Base-by-base conservation (phyloP, 2,888 invertebrate genomes). In the Pterostichus niger region DNA sequence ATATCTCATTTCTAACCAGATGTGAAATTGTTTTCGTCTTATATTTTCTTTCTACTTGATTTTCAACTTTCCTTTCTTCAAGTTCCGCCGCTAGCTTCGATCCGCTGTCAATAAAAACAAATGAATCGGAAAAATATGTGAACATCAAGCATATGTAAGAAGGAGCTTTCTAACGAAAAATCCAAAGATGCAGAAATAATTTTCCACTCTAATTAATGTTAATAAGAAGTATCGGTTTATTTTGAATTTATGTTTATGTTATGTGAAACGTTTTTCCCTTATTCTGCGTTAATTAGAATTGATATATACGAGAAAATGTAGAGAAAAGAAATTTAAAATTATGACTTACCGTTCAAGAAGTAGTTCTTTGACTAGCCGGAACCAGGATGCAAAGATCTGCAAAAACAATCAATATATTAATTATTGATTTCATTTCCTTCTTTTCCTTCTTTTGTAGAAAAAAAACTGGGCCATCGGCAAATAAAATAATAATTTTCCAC, bases 31-130 rank as follows among this genome's bases (percentile, higher is more conserved):
- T 64, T 64, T 71, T 71, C 11, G 44, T 10, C n/a, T 71, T 71
- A 49, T 73, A 73, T 77, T 77, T 77, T 56, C 59, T 77, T 77
- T 77, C 59, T 13, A 75, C 44, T 77, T n/a, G 79, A 61, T 64
- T 61, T 79, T 79, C 61, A 79, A 79, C 79, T 79, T 79, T 79
- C 79, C 64, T 64, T 79, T 79, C 79, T 15, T 79, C 46, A 73
- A 33, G 13, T 59, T 15, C 52, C 49, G 49, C 49, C 49, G 49
- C 2, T n/a, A 13, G n/a, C 49, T 49, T 11, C 49, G 10, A 49
- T 49, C 40, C 49, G 49, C 13, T 56, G 9, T 17, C 13, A 56
- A 56, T 17, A 56, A 56, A 56, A 56, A 56, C 56, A 56, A 56
- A 56, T 49, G 49, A 49, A 49, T 13, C 15, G 56, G 56, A 52